Percentiles rank a stretch among this genome's conserved stretches.
Evolutionary conservation across 2,113 vertebrate species (phyloP).

Genomic region (Uropsilus gracilis): DNA sequence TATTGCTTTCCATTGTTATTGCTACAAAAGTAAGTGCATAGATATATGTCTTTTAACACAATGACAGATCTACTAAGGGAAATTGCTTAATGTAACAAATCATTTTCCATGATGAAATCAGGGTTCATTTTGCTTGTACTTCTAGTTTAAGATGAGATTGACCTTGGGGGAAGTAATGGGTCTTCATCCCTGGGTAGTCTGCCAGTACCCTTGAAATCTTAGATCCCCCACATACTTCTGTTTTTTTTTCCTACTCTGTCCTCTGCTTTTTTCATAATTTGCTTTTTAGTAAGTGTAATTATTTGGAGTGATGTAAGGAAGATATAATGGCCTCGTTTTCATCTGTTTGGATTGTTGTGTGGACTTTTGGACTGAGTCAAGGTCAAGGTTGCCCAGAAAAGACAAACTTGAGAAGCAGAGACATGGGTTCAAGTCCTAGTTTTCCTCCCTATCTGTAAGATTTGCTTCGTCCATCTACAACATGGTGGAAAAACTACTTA

Average conservation of each 20-base stretch:
- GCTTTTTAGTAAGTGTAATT: constrained; percentile 49
- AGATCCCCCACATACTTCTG: constrained; percentile 4
- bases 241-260: constrained; percentile 5
- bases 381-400: neutral
- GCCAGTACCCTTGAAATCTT: constrained; percentile 60
- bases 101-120: constrained; percentile 48
- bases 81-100: constrained; percentile 20
- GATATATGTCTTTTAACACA: neutral
- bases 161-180: neutral
- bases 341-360: neutral
- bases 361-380: neutral
- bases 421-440: neutral
- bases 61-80: constrained; percentile 19
- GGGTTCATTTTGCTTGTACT: constrained; percentile 25
- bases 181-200: constrained; percentile 30
- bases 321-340: neutral
- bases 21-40: neutral
- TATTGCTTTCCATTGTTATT: constrained; percentile 37
- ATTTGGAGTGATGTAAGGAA: constrained; percentile 38
- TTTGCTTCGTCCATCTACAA: neutral
- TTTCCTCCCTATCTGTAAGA: neutral
- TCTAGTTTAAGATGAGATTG: neutral
- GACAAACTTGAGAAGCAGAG: neutral
- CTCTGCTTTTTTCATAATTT: constrained; percentile 46
- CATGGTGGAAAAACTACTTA: neutral